Conservation (phyloP, 2,888 invertebrate species). For the Rhaphigaster nebulosa region DNA sequence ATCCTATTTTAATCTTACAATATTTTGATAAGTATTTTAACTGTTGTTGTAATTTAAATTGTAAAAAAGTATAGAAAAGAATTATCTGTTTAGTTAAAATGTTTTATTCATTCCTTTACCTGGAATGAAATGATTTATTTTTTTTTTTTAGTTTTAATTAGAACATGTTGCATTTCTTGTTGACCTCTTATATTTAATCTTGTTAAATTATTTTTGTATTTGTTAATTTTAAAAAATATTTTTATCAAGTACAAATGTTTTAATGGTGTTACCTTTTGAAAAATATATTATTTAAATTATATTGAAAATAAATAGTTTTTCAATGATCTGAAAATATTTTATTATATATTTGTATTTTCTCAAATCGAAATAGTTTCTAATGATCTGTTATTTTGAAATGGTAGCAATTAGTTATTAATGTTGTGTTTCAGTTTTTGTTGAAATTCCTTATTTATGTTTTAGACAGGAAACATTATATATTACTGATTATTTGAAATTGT, state of each 20-base stretch:
- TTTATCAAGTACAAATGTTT: neutral
- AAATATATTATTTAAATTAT: neutral
- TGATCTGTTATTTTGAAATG: neutral
- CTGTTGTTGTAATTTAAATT: neutral
- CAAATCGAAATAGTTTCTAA: neutral
- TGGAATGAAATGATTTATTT: neutral
- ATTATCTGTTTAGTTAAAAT: neutral
- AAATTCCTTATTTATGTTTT: neutral
- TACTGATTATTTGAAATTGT: neutral
- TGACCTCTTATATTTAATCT: conserved; percentile 16
- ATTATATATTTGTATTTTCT: neutral
- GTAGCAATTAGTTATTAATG: neutral
- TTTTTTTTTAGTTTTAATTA: neutral
- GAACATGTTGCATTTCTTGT: conserved; percentile 18
- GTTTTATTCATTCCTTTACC: neutral
- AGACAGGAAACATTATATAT: neutral
- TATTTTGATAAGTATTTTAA: conserved; percentile 37
- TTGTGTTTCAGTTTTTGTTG: neutral
- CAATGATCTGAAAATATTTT: neutral
- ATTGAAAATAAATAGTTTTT: neutral
- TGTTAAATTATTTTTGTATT: conserved; percentile 34
- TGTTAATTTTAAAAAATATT: neutral
- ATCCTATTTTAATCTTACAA: neutral
- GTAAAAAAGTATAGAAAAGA: neutral
- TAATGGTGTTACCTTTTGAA: neutral